These are phyloP conservation scores for Dermochelys coriacea DNA, from an alignment of 2,797 vertebrate genomes.

Conservation along the genomic window DNA sequence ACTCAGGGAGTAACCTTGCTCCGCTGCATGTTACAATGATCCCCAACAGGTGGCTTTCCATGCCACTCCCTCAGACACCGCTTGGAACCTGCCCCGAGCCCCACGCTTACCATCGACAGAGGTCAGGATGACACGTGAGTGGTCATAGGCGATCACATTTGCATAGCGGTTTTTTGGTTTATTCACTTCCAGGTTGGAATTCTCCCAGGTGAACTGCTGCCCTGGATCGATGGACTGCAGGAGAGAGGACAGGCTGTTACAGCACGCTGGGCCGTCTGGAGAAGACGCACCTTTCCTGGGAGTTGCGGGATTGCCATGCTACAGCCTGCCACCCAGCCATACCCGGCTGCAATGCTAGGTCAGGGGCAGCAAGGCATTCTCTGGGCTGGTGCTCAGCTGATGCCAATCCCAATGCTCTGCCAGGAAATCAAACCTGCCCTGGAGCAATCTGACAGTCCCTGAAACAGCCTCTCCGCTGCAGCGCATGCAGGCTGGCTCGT, in stretches of 20 bases:
- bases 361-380: not conserved
- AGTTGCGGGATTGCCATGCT: fast-evolving
- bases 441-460: too few relatives aligned
- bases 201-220: constrained; percentile 98
- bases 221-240: constrained; percentile 94
- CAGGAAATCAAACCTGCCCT: too few relatives aligned
- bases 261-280: fast-evolving
- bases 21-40: too few relatives aligned
- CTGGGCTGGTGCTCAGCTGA: too few relatives aligned
- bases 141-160: constrained; percentile 97
- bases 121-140: constrained; percentile 94
- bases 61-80: not conserved
- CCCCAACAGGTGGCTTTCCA: not conserved
- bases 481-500: not conserved
- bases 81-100: too few relatives aligned
- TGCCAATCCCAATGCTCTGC: too few relatives aligned
- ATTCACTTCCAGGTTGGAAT: constrained; percentile 97
- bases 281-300: fast-evolving
- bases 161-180: constrained; percentile 99
- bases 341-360: fast-evolving
- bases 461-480: too few relatives aligned
- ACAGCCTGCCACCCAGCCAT: not conserved
- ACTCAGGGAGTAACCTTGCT: not conserved
- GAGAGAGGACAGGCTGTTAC: not conserved
- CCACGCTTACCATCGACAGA: constrained; percentile 90